Percentiles rank a stretch among this genome's conserved stretches.
phyloP scores from a whole-genome alignment of 2,888 invertebrate genomes.

The Pyrrhosoma nymphula region DNA sequence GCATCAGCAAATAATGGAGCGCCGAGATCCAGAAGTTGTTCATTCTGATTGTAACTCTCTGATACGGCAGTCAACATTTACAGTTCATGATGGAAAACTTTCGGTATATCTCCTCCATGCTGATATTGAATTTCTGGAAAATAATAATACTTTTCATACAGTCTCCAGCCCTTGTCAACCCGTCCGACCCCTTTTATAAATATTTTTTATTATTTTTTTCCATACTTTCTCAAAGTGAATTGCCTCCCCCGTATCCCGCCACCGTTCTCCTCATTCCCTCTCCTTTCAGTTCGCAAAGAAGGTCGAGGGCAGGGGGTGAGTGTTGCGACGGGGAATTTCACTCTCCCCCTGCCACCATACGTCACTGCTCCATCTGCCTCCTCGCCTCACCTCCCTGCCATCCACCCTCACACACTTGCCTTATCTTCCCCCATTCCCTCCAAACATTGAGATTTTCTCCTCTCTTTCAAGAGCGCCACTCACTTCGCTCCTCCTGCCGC shows the following conservation, averaged over 20 bases:
- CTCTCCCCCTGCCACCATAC: background rate
- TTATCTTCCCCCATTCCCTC: background rate
- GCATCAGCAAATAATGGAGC: background rate
- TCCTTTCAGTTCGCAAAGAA: background rate
- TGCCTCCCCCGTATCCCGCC: background rate
- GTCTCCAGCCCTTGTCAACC: background rate
- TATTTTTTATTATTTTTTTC: background rate
- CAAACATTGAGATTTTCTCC: background rate
- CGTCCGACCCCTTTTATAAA: background rate
- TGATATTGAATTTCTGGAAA: background rate
- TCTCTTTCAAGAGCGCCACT: background rate
- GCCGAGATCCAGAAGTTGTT: background rate
- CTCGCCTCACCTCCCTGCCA: background rate
- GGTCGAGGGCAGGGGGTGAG: background rate
- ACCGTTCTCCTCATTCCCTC: background rate
- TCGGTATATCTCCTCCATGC: background rate
- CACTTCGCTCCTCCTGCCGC: background rate
- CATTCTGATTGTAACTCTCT: background rate
- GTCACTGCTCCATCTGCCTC: background rate
- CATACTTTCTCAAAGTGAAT: background rate
- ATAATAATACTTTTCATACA: background rate
- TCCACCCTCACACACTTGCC: background rate
- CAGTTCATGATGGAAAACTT: background rate
- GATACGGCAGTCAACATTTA: background rate
- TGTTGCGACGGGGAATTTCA: background rate